phyloP scores from a whole-genome alignment of 1,140 invertebrate species.

The Cotesia typhae region DNA sequence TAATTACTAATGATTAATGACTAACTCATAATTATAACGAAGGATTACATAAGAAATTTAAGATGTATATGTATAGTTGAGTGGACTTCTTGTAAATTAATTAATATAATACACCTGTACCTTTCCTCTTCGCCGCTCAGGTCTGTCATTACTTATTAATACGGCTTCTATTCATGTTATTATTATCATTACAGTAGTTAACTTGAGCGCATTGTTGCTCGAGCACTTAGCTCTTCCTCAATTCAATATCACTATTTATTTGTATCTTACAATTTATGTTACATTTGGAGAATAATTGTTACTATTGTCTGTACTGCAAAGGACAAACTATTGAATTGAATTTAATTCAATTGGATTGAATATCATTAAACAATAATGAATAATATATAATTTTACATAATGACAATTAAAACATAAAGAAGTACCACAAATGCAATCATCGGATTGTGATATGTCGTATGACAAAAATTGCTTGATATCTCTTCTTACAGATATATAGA shows the following conservation, averaged over 20 bases:
- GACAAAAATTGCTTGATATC: neutral
- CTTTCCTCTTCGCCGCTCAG: constrained; percentile 8
- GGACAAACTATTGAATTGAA: too few relatives aligned
- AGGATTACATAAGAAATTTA: neutral
- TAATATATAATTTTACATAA: too few relatives aligned
- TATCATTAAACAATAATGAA: too few relatives aligned
- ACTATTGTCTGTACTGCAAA: too few relatives aligned
- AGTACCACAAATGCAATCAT: constrained; percentile 4
- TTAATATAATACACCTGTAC: constrained; percentile 8
- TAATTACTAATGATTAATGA: neutral
- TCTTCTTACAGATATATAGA: too few relatives aligned
- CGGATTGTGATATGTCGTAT: constrained; percentile 6
- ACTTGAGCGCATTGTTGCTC: too few relatives aligned
- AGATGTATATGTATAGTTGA: constrained; percentile 14
- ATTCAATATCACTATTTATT: too few relatives aligned
- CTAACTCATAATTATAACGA: neutral
- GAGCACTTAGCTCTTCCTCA: too few relatives aligned
- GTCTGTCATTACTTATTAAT: neutral
- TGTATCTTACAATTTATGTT: too few relatives aligned
- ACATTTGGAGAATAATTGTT: too few relatives aligned
- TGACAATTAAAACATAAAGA: too few relatives aligned
- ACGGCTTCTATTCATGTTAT: constrained; percentile 8
- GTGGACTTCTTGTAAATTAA: constrained; percentile 18
- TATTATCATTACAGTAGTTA: neutral
- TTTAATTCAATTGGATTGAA: too few relatives aligned